A percentile compares a stretch with the other conserved stretches of the same genome.
These are phyloP conservation scores for Hermaeophaga mercurialis DNA, from an alignment of 2,888 invertebrate genomes.

Conservation along the genomic window DNA sequence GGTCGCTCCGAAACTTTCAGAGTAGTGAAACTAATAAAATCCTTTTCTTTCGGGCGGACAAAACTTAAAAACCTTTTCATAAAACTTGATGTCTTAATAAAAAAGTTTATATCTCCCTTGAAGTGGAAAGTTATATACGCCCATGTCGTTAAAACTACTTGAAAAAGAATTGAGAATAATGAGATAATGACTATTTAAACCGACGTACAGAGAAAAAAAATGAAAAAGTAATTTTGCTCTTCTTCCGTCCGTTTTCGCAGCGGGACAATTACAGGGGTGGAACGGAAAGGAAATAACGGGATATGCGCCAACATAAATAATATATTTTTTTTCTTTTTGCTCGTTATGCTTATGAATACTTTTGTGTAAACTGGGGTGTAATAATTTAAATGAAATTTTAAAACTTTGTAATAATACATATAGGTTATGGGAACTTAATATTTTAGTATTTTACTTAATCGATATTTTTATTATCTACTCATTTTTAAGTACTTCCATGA, in stretches of 20 bases:
- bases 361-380: too few species aligned
- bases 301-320: too few species aligned
- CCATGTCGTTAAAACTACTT: constrained; percentile 12
- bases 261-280: background rate
- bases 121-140: constrained; percentile 9
- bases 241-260: background rate
- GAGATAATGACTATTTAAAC: constrained; percentile 16
- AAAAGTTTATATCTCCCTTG: constrained; percentile 11
- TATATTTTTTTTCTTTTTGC: too few species aligned
- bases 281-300: background rate
- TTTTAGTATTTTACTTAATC: too few species aligned
- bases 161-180: constrained; percentile 12
- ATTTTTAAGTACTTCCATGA: too few species aligned
- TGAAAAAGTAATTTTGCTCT: constrained; percentile 8
- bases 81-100: constrained; percentile 7
- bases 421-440: too few species aligned
- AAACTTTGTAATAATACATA: too few species aligned
- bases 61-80: background rate
- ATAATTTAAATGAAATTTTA: too few species aligned
- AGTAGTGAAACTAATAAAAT: constrained; percentile 2
- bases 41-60: background rate
- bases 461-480: too few species aligned
- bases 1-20: background rate
- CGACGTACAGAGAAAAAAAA: constrained; percentile 6
- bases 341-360: too few species aligned